Conservation (phyloP, 2,888 invertebrate genomes). For the Elysia crispata region DNA sequence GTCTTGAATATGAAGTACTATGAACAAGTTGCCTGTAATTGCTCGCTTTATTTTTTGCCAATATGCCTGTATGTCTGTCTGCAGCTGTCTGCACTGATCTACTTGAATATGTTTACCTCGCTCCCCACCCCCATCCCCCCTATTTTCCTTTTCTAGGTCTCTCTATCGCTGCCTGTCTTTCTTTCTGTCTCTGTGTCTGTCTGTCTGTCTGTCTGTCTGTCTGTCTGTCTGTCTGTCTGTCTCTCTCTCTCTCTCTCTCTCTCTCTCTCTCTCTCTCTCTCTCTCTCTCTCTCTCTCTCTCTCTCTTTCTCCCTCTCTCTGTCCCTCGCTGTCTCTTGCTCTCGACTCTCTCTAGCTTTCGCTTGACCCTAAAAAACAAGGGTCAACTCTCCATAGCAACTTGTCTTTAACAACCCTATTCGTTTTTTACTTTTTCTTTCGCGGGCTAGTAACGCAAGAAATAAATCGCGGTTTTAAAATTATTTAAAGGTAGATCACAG, state of each 20-base stretch:
- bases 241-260: neutral
- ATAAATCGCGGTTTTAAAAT: no score
- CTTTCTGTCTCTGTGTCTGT: neutral
- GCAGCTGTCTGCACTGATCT: no score
- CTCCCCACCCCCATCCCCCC: neutral
- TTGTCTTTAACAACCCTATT: no score
- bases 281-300: neutral
- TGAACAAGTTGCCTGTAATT: no score
- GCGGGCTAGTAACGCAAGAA: no score
- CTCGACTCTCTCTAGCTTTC: neutral
- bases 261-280: neutral
- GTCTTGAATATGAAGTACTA: no score
- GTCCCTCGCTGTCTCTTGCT: neutral
- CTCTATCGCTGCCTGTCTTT: neutral
- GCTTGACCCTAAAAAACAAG: no score
- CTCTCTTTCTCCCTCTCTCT: neutral
- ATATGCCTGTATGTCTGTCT: no score
- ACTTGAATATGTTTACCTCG: neutral
- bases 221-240: neutral
- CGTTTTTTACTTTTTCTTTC: no score
- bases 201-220: neutral
- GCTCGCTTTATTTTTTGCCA: no score
- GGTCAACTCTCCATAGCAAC: no score
- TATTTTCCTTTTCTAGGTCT: neutral
- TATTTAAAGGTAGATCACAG: no score